Conservation (phyloP, 2,888 invertebrate species). For the Physocephala rufipes region DNA sequence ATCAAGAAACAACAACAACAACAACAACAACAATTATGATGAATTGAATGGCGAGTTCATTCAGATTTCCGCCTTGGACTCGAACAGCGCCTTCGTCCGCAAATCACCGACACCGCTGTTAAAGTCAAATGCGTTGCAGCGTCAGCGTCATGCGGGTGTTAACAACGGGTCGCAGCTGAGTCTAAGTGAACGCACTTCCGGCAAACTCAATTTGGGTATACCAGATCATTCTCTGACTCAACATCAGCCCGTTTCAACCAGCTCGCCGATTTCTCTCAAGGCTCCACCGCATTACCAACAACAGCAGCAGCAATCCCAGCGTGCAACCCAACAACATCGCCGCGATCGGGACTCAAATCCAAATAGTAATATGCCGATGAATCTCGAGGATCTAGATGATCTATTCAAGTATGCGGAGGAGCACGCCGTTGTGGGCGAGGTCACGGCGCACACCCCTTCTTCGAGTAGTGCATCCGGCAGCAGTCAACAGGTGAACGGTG, state of each 20-base stretch:
- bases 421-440: constrained; percentile 66
- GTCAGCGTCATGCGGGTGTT: constrained; percentile 43
- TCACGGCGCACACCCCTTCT: constrained; percentile 45
- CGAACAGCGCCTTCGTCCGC: constrained; percentile 68
- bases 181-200: constrained; percentile 61
- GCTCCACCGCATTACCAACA: constrained; percentile 15
- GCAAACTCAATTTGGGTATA: constrained; percentile 62
- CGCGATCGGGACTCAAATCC: constrained; percentile 65
- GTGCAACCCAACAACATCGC: constrained; percentile 56
- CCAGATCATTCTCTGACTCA: constrained; percentile 55
- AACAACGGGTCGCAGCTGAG: constrained; percentile 67
- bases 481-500: constrained; percentile 17
- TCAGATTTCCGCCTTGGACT: constrained; percentile 71
- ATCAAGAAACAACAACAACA: constrained; percentile 67
- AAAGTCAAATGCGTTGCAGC: constrained; percentile 55
- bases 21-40: constrained; percentile 65
- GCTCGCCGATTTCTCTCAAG: constrained; percentile 34
- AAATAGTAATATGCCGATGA: constrained; percentile 69
- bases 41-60: constrained; percentile 68
- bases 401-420: constrained; percentile 79
- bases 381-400: constrained; percentile 78
- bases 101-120: constrained; percentile 66
- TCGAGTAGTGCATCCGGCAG: not conserved
- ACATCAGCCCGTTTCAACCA: constrained; percentile 26
- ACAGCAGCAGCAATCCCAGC: constrained; percentile 51